Evolutionary conservation across 2,113 vertebrate genomes (phyloP).

Genomic region (Rousettus leschenaultii): DNA sequence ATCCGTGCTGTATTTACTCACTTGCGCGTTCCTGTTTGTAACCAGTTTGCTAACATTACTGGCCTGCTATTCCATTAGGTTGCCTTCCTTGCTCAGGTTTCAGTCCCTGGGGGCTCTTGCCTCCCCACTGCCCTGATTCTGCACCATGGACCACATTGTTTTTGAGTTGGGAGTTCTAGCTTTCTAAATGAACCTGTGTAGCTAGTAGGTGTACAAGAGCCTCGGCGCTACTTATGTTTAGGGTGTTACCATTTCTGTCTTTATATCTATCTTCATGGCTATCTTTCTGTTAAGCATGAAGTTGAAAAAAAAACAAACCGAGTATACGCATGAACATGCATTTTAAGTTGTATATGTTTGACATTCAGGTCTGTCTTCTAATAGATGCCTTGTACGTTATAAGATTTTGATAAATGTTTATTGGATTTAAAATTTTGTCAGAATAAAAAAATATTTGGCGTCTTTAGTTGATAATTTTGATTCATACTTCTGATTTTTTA

Average conservation of each 20-base stretch:
- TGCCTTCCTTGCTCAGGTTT: background rate
- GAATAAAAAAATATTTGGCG: background rate
- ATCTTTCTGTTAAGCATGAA: background rate
- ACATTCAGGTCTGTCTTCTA: background rate
- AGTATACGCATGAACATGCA: background rate
- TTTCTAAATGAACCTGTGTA: background rate
- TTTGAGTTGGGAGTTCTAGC: background rate
- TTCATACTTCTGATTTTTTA: background rate
- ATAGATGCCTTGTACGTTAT: background rate
- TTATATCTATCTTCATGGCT: background rate
- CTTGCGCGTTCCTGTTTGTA: background rate
- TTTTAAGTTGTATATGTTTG: background rate
- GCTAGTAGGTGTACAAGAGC: background rate
- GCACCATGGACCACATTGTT: background rate
- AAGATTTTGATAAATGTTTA: background rate
- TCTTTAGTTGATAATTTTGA: background rate
- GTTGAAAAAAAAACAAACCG: background rate
- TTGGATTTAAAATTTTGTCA: background rate
- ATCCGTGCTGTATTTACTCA: background rate
- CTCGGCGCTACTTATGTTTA: background rate
- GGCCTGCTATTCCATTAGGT: background rate
- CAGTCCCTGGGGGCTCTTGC: background rate
- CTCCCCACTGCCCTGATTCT: background rate
- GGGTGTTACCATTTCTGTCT: background rate
- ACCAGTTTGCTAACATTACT: background rate